A percentile compares a stretch with the other conserved stretches of the same genome.
Conservation (phyloP, 1,140 invertebrate species). For the Trichogramma pretiosum region DNA sequence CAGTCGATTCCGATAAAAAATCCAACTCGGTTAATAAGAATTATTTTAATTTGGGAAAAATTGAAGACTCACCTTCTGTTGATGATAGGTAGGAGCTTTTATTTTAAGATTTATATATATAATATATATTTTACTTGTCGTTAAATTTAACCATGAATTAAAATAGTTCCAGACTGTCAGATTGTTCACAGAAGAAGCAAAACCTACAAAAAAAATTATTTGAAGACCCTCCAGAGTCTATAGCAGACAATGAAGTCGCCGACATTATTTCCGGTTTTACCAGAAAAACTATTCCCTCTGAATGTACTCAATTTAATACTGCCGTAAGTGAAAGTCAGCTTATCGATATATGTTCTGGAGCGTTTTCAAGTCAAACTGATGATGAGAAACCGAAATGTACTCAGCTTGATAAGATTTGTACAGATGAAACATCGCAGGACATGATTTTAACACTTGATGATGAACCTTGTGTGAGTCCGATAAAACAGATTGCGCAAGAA, state of each 20-base stretch:
- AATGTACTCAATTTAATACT: neutral
- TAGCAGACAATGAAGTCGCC: conserved; percentile 46
- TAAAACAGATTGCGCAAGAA: too few relatives aligned
- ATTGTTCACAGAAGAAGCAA: conserved; percentile 29
- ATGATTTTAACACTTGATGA: conserved; percentile 25
- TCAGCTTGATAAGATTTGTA: conserved; percentile 7
- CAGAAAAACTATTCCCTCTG: conserved; percentile 18
- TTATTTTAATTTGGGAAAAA: conserved; percentile 5
- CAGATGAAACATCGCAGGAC: conserved; percentile 28
- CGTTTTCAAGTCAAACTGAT: conserved; percentile 23
- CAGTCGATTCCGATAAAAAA: conserved; percentile 30
- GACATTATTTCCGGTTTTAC: conserved; percentile 49
- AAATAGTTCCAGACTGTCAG: too few relatives aligned
- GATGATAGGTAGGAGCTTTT: too few relatives aligned
- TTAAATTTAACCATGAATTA: too few relatives aligned
- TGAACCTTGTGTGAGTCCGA: too few relatives aligned
- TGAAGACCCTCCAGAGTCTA: conserved; percentile 23
- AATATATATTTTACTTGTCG: too few relatives aligned
- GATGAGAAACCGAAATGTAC: conserved; percentile 20
- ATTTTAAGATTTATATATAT: too few relatives aligned
- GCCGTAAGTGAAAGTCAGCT: conserved; percentile 25
- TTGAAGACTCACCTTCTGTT: neutral
- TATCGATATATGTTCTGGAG: conserved; percentile 28
- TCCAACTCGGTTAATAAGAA: conserved; percentile 3
- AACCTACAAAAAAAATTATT: conserved; percentile 39